These are phyloP conservation scores for Podilymbus podiceps DNA, from an alignment of 2,113 vertebrate species.

Conservation along the genomic window DNA sequence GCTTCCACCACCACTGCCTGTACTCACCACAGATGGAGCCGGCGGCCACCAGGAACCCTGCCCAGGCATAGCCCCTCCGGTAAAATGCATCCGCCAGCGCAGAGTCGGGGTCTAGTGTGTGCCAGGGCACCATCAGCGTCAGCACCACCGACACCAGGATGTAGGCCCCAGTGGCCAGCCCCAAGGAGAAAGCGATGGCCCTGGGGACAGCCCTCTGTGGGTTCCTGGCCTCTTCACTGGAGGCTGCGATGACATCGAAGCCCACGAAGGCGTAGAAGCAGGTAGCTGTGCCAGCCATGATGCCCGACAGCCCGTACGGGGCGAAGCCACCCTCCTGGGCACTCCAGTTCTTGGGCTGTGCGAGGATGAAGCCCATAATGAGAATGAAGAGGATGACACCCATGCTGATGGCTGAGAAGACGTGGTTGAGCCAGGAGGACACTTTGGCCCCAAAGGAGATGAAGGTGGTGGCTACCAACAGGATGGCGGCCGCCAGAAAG, in stretches of 20 bases:
- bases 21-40: slow-evolving; percentile 96
- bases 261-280: slow-evolving; percentile 97
- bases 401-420: slow-evolving; percentile 88
- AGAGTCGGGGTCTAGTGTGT: slow-evolving; percentile 87
- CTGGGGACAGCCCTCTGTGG: slow-evolving; percentile 86
- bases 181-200: slow-evolving; percentile 87
- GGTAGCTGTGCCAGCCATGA: slow-evolving; percentile 91
- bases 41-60: slow-evolving; percentile 87
- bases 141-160: slow-evolving; percentile 90
- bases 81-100: slow-evolving; percentile 92
- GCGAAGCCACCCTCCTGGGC: slow-evolving; percentile 87
- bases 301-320: slow-evolving; percentile 88
- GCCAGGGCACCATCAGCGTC: slow-evolving; percentile 94
- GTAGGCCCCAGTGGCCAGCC: slow-evolving; percentile 84
- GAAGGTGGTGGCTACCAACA: slow-evolving; percentile 86
- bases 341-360: slow-evolving; percentile 89
- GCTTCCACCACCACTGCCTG: fast-evolving
- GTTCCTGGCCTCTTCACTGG: slow-evolving; percentile 91
- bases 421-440: slow-evolving; percentile 94
- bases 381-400: slow-evolving; percentile 86
- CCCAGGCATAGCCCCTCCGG: slow-evolving; percentile 92
- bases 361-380: slow-evolving; percentile 88
- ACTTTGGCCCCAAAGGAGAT: slow-evolving; percentile 93
- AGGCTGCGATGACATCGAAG: slow-evolving; percentile 93
- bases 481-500: slow-evolving; percentile 84